Percentiles rank a stretch among this genome's conserved stretches.
These are phyloP conservation scores for Melanerpes formicivorus DNA, from an alignment of 2,113 vertebrate species.

Conservation along the genomic window DNA sequence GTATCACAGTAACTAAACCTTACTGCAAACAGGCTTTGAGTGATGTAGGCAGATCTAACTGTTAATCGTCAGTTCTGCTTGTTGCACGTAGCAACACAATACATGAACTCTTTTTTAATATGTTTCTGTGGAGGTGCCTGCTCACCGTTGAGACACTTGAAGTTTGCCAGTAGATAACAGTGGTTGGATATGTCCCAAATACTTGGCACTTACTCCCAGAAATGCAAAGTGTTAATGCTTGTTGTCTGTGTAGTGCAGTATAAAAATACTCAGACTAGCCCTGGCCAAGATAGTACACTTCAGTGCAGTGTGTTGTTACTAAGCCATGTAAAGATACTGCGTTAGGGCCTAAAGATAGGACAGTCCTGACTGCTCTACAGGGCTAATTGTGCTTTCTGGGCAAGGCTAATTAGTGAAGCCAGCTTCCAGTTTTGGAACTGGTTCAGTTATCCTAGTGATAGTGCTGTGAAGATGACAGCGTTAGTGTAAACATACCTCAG, in stretches of 20 bases:
- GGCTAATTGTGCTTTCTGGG: not conserved
- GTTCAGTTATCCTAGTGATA: not conserved
- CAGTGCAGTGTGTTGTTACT: not conserved
- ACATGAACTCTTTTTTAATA: not conserved
- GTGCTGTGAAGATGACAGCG: not conserved
- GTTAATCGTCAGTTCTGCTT: not conserved
- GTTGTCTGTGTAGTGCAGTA: fast-evolving
- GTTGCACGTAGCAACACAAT: not conserved
- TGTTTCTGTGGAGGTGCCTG: not conserved
- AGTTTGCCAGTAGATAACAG: not conserved
- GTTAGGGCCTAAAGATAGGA: not conserved
- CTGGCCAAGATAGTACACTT: not conserved
- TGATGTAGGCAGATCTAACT: not conserved
- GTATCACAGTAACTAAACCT: not conserved
- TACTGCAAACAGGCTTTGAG: not conserved
- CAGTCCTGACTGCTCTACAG: not conserved
- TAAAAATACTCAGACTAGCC: not conserved
- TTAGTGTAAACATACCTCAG: not conserved
- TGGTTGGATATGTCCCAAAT: not conserved
- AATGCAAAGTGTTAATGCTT: not conserved
- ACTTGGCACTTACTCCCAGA: not conserved
- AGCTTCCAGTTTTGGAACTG: not conserved
- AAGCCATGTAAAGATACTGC: not conserved
- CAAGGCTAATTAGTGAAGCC: not conserved
- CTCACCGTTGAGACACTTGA: not conserved